Evolutionary conservation across 1,140 invertebrate genomes (phyloP), one percentile per base, ranked within the genome.

Genomic region (Manduca sexta): DNA sequence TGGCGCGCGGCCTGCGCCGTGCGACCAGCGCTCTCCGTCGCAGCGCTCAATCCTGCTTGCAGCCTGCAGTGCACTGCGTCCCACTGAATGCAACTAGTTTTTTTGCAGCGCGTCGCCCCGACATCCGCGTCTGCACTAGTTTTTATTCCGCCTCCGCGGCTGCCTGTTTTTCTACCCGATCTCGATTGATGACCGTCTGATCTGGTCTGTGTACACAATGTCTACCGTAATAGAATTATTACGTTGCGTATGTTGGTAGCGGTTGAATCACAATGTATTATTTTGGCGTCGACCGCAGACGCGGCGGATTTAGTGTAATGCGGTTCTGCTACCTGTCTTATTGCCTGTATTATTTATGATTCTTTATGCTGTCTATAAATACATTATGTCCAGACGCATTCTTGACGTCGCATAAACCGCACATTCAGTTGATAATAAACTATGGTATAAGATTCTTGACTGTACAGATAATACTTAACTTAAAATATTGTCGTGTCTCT

Each of bases 101-200:
- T 65, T 69, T 68, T 64, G 65, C 63, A 51, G 21, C 31, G 17
- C 52, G 37, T 37, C 26, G 49, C 37, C 39, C 61, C 64, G 65
- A 74, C 72, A 77, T 80, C 76, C 74, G 76, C 57, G 74, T 80
- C 74, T 72, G 64, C 62, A 55, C 68, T 45, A 67, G 56, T 80
- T 80, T 77, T 77, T 77, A 67, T 64, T 49, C 52, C 66, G 54
- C 61, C 64, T 59, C 51, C 50, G 42, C 60, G 67, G 34, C 59
- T 59, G 52, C 60, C 42, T 62, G 69, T 77, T 80, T 80, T 76
- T 75, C 66, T 64, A 35, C 49, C 41, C 56, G 50, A 59, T 71
- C 60, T 67, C 66, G 71, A 75, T 71, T 76, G 69, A 75, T 72
- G 60, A 64, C 70, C 63, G 75, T 73, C 73, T 78, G 64, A 65